Evolutionary conservation across 1,140 invertebrate genomes (phyloP).

Genomic region (Cepaea nemoralis): DNA sequence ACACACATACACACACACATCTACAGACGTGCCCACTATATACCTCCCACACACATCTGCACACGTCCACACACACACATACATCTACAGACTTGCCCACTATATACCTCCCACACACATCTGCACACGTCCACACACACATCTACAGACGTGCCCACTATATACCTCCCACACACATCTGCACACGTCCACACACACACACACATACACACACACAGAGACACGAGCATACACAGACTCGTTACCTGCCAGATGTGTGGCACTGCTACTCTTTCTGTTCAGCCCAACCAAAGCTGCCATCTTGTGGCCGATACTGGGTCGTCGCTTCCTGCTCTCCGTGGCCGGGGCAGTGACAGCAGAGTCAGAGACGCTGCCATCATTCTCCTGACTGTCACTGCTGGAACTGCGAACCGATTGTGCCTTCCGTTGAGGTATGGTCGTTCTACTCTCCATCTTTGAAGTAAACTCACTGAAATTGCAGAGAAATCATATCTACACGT

Average conservation of each 20-base stretch:
- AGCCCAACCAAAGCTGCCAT: slow-evolving; percentile 76
- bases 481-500: no score
- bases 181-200: neutral
- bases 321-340: slow-evolving; percentile 71
- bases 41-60: no score
- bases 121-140: no score
- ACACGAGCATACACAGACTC: slow-evolving; percentile 70
- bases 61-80: no score
- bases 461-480: slow-evolving; percentile 73
- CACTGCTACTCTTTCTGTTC: slow-evolving; percentile 92
- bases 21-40: no score
- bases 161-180: neutral
- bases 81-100: no score
- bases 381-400: slow-evolving; percentile 59
- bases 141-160: no score
- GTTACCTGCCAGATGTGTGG: slow-evolving; percentile 96
- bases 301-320: slow-evolving; percentile 76
- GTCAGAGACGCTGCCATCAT: slow-evolving; percentile 93
- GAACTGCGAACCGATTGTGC: slow-evolving; percentile 47
- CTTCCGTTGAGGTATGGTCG: slow-evolving; percentile 57
- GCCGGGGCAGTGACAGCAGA: slow-evolving; percentile 81
- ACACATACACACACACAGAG: neutral
- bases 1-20: no score
- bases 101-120: neutral
- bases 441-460: slow-evolving; percentile 70